phyloP scores from a whole-genome alignment of 2,888 invertebrate species.

The Entomobrya proxima region DNA sequence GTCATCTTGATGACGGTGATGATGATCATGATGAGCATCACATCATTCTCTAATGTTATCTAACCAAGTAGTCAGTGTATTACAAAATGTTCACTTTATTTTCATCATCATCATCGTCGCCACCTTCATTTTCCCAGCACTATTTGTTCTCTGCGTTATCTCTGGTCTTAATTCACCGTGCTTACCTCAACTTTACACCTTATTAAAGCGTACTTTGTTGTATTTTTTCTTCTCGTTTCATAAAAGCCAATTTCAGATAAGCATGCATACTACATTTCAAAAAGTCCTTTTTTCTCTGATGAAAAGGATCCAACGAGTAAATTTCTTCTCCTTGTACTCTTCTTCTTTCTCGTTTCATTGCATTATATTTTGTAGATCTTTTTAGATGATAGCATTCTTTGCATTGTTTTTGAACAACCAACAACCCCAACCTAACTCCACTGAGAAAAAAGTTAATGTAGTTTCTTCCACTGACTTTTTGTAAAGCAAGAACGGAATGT shows the following conservation, averaged over 20 bases:
- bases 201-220: constrained; percentile 63
- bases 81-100: constrained; percentile 29
- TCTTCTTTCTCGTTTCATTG: constrained; percentile 44
- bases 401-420: constrained; percentile 35
- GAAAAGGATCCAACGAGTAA: constrained; percentile 7
- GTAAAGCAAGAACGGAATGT: constrained; percentile 41
- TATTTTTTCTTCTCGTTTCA: not conserved
- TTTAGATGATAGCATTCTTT: constrained; percentile 43
- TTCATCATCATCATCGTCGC: constrained; percentile 15
- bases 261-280: not conserved
- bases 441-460: constrained; percentile 33
- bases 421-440: constrained; percentile 42
- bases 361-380: constrained; percentile 28
- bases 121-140: not conserved
- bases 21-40: constrained; percentile 24
- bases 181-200: constrained; percentile 62
- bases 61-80: not conserved
- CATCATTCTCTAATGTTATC: constrained; percentile 19
- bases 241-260: constrained; percentile 24
- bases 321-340: not conserved
- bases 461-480: not conserved
- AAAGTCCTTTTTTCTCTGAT: not conserved
- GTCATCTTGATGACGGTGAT: constrained; percentile 31
- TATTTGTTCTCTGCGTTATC: constrained; percentile 42
- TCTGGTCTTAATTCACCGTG: constrained; percentile 57